These are phyloP conservation scores for Microhierax caerulescens DNA, from an alignment of 2,797 vertebrate species.

Conservation along the genomic window DNA sequence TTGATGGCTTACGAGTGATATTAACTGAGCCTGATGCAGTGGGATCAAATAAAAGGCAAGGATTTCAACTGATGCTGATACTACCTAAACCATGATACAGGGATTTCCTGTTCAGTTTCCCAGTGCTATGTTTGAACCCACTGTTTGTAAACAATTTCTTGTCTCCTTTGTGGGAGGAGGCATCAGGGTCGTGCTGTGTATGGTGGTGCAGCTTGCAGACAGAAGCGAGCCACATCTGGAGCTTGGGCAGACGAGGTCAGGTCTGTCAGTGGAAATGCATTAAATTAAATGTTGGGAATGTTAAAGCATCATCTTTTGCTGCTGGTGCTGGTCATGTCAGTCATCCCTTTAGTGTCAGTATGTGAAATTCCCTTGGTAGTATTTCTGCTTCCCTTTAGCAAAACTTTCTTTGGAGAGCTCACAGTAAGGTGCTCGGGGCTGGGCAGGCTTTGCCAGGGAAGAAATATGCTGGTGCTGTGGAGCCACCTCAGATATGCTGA, in stretches of 20 bases:
- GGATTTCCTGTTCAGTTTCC: background rate
- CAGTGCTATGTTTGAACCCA: background rate
- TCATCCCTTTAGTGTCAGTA: background rate
- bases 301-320: background rate
- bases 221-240: background rate
- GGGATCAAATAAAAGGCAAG: background rate
- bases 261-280: background rate
- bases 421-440: accelerated
- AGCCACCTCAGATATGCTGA: background rate
- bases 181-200: background rate
- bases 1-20: background rate
- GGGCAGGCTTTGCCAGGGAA: background rate
- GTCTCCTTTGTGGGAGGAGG: constrained; percentile 3
- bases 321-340: background rate
- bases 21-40: background rate
- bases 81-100: background rate
- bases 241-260: background rate
- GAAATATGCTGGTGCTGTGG: background rate
- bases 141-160: constrained; percentile 1
- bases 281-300: background rate
- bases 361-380: background rate
- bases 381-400: background rate
- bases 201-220: background rate
- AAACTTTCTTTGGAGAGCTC: accelerated
- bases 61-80: background rate